phyloP scores from a whole-genome alignment of 2,797 vertebrate genomes.

The Toxotes lorentzi region DNA sequence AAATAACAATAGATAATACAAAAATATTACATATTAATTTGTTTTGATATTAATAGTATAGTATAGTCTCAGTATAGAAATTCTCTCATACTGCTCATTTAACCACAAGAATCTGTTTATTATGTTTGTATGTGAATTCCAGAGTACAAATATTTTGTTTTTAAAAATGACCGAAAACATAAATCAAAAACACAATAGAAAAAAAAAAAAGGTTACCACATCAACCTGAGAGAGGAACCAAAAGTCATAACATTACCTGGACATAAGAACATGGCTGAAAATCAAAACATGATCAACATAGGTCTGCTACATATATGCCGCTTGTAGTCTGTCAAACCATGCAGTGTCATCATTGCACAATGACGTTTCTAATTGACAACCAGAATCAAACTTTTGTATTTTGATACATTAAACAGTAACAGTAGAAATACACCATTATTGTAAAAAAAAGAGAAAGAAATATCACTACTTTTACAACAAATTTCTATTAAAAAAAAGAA shows the following conservation, averaged over 20 bases:
- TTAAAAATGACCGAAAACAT: conserved; percentile 78
- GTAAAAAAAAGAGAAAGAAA: conserved; percentile 59
- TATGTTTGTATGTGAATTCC: conserved; percentile 80
- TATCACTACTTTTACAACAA: conserved; percentile 66
- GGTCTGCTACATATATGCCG: conserved; percentile 83
- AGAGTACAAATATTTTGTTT: conserved; percentile 82
- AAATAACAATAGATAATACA: background rate
- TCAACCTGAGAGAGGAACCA: conserved; percentile 83
- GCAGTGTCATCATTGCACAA: conserved; percentile 73
- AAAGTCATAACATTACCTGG: conserved; percentile 75
- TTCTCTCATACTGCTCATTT: conserved; percentile 13
- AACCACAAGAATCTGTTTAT: conserved; percentile 81
- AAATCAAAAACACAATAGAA: conserved; percentile 80
- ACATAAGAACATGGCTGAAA: conserved; percentile 74
- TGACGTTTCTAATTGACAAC: conserved; percentile 73
- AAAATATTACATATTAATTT: background rate
- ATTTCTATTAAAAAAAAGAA: conserved; percentile 48
- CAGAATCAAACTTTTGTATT: conserved; percentile 71
- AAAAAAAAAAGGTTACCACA: conserved; percentile 75
- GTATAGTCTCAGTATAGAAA: rapidly evolving
- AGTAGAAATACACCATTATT: conserved; percentile 81
- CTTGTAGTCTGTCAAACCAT: conserved; percentile 75
- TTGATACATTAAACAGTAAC: conserved; percentile 74
- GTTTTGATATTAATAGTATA: background rate
- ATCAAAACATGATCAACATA: conserved; percentile 76